Percentiles rank a stretch among this genome's conserved stretches.
These are phyloP conservation scores for Buathra laborator DNA, from an alignment of 2,888 invertebrate species.

Conservation along the genomic window DNA sequence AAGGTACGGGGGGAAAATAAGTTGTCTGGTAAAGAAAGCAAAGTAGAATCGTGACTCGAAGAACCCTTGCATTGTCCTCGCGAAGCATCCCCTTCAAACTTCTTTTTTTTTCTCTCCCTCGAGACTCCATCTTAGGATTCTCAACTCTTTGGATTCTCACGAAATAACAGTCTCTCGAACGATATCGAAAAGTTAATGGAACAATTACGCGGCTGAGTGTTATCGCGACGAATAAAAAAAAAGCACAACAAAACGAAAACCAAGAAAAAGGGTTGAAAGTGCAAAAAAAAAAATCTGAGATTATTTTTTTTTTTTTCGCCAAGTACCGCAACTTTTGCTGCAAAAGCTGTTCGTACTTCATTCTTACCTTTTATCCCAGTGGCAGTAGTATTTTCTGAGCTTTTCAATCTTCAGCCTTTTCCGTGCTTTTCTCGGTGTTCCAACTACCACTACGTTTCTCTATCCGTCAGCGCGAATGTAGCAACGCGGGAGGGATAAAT, in stretches of 20 bases:
- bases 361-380: no score
- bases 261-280: not conserved
- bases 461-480: not conserved
- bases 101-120: not conserved
- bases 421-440: not conserved
- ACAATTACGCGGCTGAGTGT: conserved; percentile 6
- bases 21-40: not conserved
- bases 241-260: not conserved
- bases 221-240: not conserved
- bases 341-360: not conserved
- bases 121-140: not conserved
- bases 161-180: conserved; percentile 20
- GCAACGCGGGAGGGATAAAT: conserved; percentile 9
- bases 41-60: conserved; percentile 8
- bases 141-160: not conserved
- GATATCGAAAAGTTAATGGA: conserved; percentile 13
- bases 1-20: not conserved
- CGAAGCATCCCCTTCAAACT: not conserved
- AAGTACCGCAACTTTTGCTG: not conserved
- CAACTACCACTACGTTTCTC: conserved; percentile 20
- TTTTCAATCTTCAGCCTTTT: not conserved
- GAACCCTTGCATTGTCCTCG: conserved; percentile 31
- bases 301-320: conserved; percentile 10
- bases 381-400: not conserved
- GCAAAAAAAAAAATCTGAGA: not conserved